These are phyloP conservation scores for Holcopasites calliopsidis DNA, from an alignment of 1,140 invertebrate genomes.

Conservation along the genomic window DNA sequence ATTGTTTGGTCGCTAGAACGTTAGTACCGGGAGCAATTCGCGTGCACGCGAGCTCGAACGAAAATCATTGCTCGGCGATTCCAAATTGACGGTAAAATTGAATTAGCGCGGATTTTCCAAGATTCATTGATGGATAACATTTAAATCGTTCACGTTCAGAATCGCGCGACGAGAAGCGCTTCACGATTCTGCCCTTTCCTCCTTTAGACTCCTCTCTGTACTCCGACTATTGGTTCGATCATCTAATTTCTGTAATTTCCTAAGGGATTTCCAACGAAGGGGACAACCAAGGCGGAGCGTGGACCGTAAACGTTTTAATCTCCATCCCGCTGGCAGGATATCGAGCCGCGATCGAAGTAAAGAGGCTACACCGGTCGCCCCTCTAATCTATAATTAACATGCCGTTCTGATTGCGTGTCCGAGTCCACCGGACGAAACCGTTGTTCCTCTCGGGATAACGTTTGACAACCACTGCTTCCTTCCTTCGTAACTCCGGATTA, in stretches of 20 bases:
- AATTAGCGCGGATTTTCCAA: background rate
- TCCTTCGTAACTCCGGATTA: constrained; percentile 69
- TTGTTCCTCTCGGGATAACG: constrained; percentile 57
- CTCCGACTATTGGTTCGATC: background rate
- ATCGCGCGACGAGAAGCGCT: background rate
- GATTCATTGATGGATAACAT: background rate
- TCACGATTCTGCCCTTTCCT: too few species aligned
- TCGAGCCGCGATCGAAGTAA: constrained; percentile 17
- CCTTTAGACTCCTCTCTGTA: background rate
- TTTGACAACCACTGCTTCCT: constrained; percentile 66
- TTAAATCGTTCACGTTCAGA: background rate
- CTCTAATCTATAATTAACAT: constrained; percentile 62
- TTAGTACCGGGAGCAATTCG: background rate
- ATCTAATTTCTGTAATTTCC: constrained; percentile 41
- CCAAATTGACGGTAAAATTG: background rate
- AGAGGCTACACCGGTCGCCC: constrained; percentile 17
- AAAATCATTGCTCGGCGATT: background rate
- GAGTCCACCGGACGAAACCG: constrained; percentile 32
- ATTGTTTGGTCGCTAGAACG: background rate
- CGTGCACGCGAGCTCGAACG: background rate
- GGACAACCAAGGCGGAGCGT: background rate
- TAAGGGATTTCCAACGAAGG: constrained; percentile 1
- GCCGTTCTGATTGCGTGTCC: constrained; percentile 62
- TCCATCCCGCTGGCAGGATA: constrained; percentile 3
- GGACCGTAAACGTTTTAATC: constrained; percentile 40